Evolutionary conservation across 2,113 vertebrate species (phyloP).

Genomic region (Lagopus muta): DNA sequence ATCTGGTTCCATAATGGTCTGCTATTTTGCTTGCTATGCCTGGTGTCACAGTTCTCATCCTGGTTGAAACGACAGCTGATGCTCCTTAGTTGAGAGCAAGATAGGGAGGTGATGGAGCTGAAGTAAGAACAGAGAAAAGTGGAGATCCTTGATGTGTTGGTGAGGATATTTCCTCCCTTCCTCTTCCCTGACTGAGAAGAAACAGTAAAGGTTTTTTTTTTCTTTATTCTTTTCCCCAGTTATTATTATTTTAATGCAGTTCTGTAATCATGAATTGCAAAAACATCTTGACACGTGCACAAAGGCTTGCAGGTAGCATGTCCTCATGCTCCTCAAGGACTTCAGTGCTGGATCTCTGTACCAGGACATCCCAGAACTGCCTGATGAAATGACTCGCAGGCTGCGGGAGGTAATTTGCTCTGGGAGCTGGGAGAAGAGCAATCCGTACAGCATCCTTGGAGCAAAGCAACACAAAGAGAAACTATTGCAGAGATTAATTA

Average conservation of each 20-base stretch:
- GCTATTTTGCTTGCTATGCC: neutral
- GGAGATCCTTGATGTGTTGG: neutral
- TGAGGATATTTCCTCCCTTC: neutral
- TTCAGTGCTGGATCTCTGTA: neutral
- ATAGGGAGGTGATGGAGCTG: neutral
- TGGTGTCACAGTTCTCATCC: slow-evolving; percentile 45
- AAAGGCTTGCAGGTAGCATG: rapidly evolving
- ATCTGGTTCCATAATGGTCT: neutral
- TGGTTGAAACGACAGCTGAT: neutral
- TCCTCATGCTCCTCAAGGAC: neutral
- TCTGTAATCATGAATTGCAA: neutral
- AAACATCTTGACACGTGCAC: neutral
- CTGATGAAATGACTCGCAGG: neutral
- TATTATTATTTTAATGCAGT: neutral
- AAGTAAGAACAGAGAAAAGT: neutral
- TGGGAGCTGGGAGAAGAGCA: neutral
- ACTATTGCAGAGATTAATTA: neutral
- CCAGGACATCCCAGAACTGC: neutral
- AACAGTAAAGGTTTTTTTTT: neutral
- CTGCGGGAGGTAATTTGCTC: neutral
- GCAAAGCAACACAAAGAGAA: neutral
- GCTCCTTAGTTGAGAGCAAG: neutral
- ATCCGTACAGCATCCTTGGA: neutral
- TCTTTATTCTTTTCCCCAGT: neutral
- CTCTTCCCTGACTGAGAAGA: neutral